Evolutionary conservation across 2,888 invertebrate species (phyloP), one percentile per base, ranked within the genome.

Genomic region (Nomada ruficornis): DNA sequence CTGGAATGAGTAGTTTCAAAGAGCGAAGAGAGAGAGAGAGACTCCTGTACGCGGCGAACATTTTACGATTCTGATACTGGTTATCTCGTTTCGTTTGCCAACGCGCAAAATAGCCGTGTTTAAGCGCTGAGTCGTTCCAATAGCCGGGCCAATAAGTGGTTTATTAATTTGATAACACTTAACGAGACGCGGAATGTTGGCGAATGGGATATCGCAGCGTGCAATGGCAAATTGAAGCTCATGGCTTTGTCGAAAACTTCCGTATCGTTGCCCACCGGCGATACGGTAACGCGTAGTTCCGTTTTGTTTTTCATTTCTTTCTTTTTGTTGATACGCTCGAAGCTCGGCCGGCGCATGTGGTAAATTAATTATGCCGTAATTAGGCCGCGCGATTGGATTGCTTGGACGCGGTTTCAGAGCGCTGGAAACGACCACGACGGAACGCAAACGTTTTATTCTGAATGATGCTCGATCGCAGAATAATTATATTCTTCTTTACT

Each of bases 21-120:
- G 4, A 55, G 23, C 18, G 26, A 18, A 29, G n/a, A 36, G n/a
- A 47, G 47, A 57, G 63, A 47, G 23, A 42, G 5, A 29, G 29
- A 29, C 29, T 29, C 29, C 23, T 63, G 20, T 52, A 23, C 9
- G 18, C 52, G 2, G 36, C 26, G 36, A 67, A 36, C 62, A 29
- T 65, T 65, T 54, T 62, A 36, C 36, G 36, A 62, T 75, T 75
- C 29, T 47, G 75, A 60, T 60, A 50, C 29, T 0, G 54, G 65
- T 67, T 73, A 77, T 73, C 72, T 52, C 20, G 47, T 64, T 42
- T n/a, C n/a, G 29, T 47, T 13, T 15, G 2, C 20, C 20, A 29
- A 42, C 20, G 11, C 44, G 47, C 55, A n/a, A 55, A 64, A 47
- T 29, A 15, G 15, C n/a, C 23, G 29, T n/a, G 26, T 42, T 18